A percentile compares a stretch with the other conserved stretches of the same genome.
phyloP scores from a whole-genome alignment of 1,140 invertebrate genomes.

The Euborellia annulipes region DNA sequence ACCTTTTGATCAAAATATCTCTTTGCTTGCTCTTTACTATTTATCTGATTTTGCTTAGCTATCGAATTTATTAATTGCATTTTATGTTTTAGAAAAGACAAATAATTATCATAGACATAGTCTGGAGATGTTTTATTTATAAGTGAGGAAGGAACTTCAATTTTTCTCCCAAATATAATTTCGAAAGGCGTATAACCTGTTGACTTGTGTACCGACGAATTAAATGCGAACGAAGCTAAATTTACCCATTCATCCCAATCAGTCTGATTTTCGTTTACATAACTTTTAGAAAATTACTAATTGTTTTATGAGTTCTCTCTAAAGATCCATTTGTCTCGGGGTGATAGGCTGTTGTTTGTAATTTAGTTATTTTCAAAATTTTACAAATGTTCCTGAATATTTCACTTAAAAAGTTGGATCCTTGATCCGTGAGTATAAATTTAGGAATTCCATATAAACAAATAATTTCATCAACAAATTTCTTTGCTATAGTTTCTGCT shows the following conservation, averaged over 20 bases:
- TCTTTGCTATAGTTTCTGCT: conserved; percentile 16
- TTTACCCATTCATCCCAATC: conserved; percentile 24
- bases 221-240: no score
- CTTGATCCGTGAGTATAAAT: conserved; percentile 21
- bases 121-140: no score
- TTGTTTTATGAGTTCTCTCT: conserved; percentile 16
- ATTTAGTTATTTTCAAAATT: conserved; percentile 19
- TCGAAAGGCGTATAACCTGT: conserved; percentile 21
- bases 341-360: conserved; percentile 16
- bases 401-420: conserved; percentile 16
- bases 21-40: no score
- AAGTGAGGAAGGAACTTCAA: no score
- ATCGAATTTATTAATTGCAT: no score
- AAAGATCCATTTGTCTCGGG: conserved; percentile 19
- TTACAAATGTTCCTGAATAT: conserved; percentile 17
- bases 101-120: no score
- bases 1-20: no score
- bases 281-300: conserved; percentile 19
- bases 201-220: conserved; percentile 18
- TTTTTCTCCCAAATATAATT: conserved; percentile 19
- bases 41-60: no score
- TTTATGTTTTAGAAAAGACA: no score
- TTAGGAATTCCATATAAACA: conserved; percentile 19
- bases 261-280: conserved; percentile 10
- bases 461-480: conserved; percentile 19